These are phyloP conservation scores for Engraulis encrasicolus DNA, from an alignment of 2,113 vertebrate genomes.

Conservation along the genomic window DNA sequence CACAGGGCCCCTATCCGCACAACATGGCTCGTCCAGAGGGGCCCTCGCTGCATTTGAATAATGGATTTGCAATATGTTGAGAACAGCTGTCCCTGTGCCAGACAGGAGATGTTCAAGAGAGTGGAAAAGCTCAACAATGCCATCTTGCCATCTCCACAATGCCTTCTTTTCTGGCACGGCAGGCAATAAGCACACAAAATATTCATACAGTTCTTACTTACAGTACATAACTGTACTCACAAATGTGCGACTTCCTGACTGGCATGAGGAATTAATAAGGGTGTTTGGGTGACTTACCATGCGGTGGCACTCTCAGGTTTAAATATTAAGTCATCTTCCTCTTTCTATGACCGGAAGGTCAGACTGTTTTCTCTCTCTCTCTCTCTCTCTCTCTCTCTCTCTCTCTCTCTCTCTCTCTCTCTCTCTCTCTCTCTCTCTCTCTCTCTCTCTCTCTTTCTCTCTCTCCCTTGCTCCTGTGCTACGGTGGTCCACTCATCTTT, in stretches of 20 bases:
- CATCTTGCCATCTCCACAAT: slow-evolving; percentile 37
- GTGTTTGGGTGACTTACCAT: neutral
- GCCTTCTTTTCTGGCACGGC: neutral
- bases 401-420: neutral
- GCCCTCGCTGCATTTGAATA: slow-evolving; percentile 71
- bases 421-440: neutral
- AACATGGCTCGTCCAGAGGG: slow-evolving; percentile 67
- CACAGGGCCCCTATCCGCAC: slow-evolving; percentile 71
- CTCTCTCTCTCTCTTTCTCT: slow-evolving; percentile 34
- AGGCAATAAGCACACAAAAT: neutral
- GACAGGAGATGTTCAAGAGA: slow-evolving; percentile 50
- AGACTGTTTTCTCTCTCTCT: neutral
- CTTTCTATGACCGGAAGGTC: neutral
- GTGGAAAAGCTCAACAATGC: no score
- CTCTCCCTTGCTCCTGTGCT: slow-evolving; percentile 34
- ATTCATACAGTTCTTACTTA: slow-evolving; percentile 44
- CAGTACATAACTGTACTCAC: neutral
- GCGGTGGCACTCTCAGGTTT: neutral
- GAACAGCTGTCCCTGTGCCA: slow-evolving; percentile 73
- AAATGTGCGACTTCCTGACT: no score
- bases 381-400: slow-evolving; percentile 27
- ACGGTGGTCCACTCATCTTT: slow-evolving; percentile 68
- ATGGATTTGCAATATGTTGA: slow-evolving; percentile 77
- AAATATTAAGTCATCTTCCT: neutral
- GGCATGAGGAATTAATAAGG: neutral